Evolutionary conservation across 2,888 invertebrate genomes (phyloP).

Genomic region (Philereme vetulata): DNA sequence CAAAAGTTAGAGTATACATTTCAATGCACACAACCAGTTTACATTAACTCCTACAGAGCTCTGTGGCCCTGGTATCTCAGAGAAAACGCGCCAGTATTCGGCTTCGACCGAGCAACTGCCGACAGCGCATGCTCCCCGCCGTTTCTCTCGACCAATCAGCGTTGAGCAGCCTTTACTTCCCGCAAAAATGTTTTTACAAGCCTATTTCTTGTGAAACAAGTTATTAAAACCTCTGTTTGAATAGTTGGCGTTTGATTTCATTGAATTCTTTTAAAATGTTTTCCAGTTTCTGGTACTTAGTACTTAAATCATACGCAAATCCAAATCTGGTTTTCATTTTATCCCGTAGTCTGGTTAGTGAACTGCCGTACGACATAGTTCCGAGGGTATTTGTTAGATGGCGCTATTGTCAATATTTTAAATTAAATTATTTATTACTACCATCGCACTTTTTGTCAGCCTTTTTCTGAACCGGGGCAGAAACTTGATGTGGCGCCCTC

Average conservation of each 20-base stretch:
- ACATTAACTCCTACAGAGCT: slow-evolving; percentile 74
- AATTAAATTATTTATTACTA: slow-evolving; percentile 28
- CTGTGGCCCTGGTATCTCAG: slow-evolving; percentile 81
- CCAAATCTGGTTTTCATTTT: slow-evolving; percentile 13
- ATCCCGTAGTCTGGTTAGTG: slow-evolving; percentile 42
- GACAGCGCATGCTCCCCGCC: slow-evolving; percentile 81
- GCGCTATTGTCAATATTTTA: slow-evolving; percentile 63
- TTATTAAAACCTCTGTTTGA: slow-evolving; percentile 5
- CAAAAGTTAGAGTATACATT: slow-evolving; percentile 43
- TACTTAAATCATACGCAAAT: background rate
- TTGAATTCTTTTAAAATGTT: background rate
- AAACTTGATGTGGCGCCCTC: no score
- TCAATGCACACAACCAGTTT: slow-evolving; percentile 32
- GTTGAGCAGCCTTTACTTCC: slow-evolving; percentile 55
- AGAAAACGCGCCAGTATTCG: slow-evolving; percentile 82
- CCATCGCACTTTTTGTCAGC: no score
- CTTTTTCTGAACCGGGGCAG: no score
- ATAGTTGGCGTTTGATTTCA: background rate
- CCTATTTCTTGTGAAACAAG: slow-evolving; percentile 40
- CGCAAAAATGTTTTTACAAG: slow-evolving; percentile 51
- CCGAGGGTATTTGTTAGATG: slow-evolving; percentile 65
- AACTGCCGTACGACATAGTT: slow-evolving; percentile 62
- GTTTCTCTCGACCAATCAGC: slow-evolving; percentile 71
- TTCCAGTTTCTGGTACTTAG: background rate
- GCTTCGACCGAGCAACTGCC: slow-evolving; percentile 70